Evolutionary conservation across 2,113 vertebrate species (phyloP).

Genomic region (Gopherus evgoodei): DNA sequence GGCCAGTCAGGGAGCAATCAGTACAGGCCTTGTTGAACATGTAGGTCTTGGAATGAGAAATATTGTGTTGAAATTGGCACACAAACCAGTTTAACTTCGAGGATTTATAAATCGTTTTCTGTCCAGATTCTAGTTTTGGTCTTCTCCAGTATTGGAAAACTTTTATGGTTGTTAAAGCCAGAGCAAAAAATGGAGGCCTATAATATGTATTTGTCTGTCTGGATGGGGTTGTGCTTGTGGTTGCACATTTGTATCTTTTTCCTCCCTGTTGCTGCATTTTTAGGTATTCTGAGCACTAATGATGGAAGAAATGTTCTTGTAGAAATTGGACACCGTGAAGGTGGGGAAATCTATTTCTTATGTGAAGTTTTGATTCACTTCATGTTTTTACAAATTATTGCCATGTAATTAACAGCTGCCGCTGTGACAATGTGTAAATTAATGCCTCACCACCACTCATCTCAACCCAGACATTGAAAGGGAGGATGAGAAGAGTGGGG

Average conservation of each 20-base stretch:
- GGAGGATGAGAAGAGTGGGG: no score
- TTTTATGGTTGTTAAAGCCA: conserved; percentile 35
- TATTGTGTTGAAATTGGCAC: conserved; percentile 50
- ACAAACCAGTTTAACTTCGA: conserved; percentile 26
- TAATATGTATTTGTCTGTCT: conserved; percentile 1
- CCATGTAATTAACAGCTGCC: neutral
- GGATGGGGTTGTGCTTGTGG: neutral
- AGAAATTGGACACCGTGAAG: rapidly evolving
- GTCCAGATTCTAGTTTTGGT: conserved; percentile 58
- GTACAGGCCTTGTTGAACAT: conserved; percentile 16
- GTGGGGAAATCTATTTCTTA: neutral
- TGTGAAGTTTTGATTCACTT: rapidly evolving
- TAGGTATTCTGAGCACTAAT: neutral
- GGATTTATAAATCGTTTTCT: conserved; percentile 68
- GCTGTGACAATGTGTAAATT: neutral
- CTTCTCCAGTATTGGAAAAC: conserved; percentile 25
- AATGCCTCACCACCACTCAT: neutral
- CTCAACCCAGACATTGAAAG: no score
- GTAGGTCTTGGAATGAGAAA: neutral
- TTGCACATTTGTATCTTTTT: rapidly evolving
- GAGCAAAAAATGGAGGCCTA: conserved; percentile 2
- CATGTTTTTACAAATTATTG: rapidly evolving
- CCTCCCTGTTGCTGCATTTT: rapidly evolving
- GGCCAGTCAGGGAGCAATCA: neutral
- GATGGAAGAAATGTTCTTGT: rapidly evolving